Percentiles rank a stretch among this genome's conserved stretches.
phyloP scores from a whole-genome alignment of 2,888 invertebrate genomes.

The Dryomyza anilis region DNA sequence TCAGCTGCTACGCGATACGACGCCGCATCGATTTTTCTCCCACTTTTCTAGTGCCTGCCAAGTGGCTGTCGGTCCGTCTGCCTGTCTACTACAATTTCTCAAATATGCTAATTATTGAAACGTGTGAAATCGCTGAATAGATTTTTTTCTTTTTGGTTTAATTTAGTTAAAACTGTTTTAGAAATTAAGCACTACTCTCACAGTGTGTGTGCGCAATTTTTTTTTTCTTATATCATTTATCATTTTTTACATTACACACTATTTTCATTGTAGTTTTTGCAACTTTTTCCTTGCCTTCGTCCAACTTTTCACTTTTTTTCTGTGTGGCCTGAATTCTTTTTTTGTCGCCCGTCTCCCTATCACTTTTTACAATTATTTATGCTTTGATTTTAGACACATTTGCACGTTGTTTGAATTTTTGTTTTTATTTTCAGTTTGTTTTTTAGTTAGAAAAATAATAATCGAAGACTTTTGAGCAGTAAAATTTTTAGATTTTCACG shows the following conservation, averaged over 20 bases:
- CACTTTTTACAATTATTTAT: too few species aligned
- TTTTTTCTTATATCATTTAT: slow-evolving; percentile 10
- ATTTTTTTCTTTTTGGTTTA: too few species aligned
- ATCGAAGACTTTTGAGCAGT: not conserved
- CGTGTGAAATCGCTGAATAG: not conserved
- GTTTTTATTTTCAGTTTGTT: not conserved
- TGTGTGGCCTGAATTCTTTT: slow-evolving; percentile 17
- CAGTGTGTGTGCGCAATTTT: slow-evolving; percentile 1
- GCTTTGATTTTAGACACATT: too few species aligned
- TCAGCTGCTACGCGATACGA: not conserved
- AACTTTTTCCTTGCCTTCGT: slow-evolving; percentile 9
- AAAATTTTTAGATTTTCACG: slow-evolving; percentile 37
- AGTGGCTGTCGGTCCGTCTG: not conserved
- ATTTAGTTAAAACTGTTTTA: not conserved
- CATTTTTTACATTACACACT: not conserved
- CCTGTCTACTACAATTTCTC: not conserved
- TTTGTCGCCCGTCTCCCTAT: slow-evolving; percentile 1
- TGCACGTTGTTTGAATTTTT: not conserved
- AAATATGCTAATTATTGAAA: slow-evolving; percentile 5
- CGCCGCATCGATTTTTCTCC: slow-evolving; percentile 30
- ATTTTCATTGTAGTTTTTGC: slow-evolving; percentile 13
- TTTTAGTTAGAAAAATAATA: not conserved
- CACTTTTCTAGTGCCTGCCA: not conserved
- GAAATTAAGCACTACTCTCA: not conserved
- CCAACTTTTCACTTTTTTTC: slow-evolving; percentile 46